Evolutionary conservation across 2,888 invertebrate genomes (phyloP).

Genomic region (Thyatira batis): DNA sequence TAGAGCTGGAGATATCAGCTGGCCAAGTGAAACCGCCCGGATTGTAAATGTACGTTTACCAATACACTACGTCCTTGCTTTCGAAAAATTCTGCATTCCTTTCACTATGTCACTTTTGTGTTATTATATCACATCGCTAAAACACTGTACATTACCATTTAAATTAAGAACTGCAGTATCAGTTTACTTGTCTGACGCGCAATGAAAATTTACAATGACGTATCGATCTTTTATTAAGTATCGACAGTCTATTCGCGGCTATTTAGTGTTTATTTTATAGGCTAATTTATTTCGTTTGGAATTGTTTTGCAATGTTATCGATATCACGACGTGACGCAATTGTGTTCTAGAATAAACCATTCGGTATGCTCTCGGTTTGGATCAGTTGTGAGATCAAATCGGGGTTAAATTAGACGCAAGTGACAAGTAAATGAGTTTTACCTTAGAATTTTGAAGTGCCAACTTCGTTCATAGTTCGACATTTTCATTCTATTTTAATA

Average conservation of each 20-base stretch:
- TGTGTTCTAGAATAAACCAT: not conserved
- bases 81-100: slow-evolving; percentile 41
- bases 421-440: no score
- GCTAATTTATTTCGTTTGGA: slow-evolving; percentile 16
- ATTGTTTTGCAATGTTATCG: slow-evolving; percentile 18
- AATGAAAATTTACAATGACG: not conserved
- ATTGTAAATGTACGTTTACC: slow-evolving; percentile 36
- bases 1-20: slow-evolving; percentile 10
- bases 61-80: slow-evolving; percentile 54
- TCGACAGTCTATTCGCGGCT: not conserved
- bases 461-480: no score
- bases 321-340: slow-evolving; percentile 10
- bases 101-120: not conserved
- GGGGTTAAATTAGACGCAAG: not conserved
- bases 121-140: not conserved
- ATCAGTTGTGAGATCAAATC: not conserved
- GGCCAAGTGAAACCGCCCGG: slow-evolving; percentile 41
- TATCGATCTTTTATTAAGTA: not conserved
- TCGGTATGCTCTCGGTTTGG: not conserved
- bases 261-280: slow-evolving; percentile 23
- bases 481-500: no score
- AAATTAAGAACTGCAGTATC: not conserved
- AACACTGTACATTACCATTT: slow-evolving; percentile 7
- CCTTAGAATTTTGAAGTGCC: no score
- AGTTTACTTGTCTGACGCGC: not conserved